Conservation (phyloP, 2,797 vertebrate species). For the Rhinichthys osculus region DNA sequence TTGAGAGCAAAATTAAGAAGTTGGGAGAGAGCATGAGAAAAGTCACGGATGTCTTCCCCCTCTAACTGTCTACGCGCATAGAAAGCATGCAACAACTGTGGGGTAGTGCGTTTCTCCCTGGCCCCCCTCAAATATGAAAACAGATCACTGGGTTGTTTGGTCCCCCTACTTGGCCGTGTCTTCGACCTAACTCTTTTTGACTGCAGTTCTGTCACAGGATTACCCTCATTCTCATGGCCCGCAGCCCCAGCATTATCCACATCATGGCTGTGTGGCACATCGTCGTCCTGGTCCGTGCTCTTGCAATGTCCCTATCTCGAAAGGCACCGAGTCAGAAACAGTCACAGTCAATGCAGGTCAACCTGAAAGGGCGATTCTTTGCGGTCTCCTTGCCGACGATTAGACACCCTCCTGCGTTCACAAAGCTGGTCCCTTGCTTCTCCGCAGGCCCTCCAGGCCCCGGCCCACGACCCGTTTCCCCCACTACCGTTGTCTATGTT, state of each 20-base stretch:
- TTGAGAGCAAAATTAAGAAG: background rate
- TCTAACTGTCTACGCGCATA: background rate
- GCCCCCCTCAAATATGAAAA: conserved; percentile 5
- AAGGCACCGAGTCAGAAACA: background rate
- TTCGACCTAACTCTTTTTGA: background rate
- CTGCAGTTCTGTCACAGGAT: background rate
- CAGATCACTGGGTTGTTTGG: conserved; percentile 9
- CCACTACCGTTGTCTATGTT: background rate
- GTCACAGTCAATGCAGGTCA: background rate
- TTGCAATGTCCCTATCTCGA: background rate
- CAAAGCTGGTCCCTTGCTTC: background rate
- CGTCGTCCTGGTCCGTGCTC: background rate
- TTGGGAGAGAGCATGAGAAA: conserved; percentile 3
- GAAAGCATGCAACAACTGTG: conserved; percentile 6
- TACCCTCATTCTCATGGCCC: background rate
- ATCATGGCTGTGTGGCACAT: background rate
- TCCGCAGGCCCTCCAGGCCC: background rate
- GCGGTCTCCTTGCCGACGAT: background rate
- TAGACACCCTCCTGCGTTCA: background rate
- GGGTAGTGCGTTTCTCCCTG: background rate
- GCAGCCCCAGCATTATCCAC: background rate
- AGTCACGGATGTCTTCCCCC: conserved; percentile 1
- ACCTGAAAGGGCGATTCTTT: background rate
- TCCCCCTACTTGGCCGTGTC: background rate
- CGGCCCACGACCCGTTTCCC: rapidly evolving